Base-by-base conservation (phyloP, 64 coral and sea anemone genomes). In the Cladopsammia gracilis region DNA sequence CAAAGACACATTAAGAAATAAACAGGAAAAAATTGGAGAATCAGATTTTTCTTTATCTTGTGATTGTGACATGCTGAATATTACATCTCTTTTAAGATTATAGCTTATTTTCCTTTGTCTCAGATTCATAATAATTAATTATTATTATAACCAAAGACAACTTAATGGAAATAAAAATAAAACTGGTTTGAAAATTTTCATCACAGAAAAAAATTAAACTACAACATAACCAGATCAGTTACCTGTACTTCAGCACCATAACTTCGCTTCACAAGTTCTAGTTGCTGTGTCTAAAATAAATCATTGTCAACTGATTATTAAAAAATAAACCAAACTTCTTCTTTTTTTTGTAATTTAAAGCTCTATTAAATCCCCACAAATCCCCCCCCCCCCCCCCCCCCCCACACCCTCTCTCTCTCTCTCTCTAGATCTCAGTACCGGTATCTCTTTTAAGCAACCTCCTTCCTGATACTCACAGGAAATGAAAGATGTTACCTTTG, bases 241-340 rank as follows among this genome's bases (percentile, higher is more conserved):
- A 97, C 95, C 87, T 97, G 56, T 43, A 68, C 72, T n/a, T 97
- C 92, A 62, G 66, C 60, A 52, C 94, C 94, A 92, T 95, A 95
- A 82, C 95, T 97, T 82, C 92, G 94, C 50, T 68, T 87, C 25
- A 82, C 90, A 70, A 97, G 25, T 73, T 97, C 95, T 23, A 97
- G 52, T 74, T 97, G 92, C 49, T 97, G 92, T 20, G 92, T 97
- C 95, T 97, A 15, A 4, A 73, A 72, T 51, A 54, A 62, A 19
- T 2, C 10, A 10, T 57, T 57, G 7, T 51, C 7, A 57, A 86
- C 22, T 9, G 10, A 86, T 15, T 25, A 53, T 24, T 23, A 80
- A 10, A 14, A 34, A 34, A 34, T 34, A 34, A 34, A 34, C 34
- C 34, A 34, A 34, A 34, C 34, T 34, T 34, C 34, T 34, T 34